Base-by-base conservation (phyloP, 2,113 vertebrate species). In the Carassius carassius region DNA sequence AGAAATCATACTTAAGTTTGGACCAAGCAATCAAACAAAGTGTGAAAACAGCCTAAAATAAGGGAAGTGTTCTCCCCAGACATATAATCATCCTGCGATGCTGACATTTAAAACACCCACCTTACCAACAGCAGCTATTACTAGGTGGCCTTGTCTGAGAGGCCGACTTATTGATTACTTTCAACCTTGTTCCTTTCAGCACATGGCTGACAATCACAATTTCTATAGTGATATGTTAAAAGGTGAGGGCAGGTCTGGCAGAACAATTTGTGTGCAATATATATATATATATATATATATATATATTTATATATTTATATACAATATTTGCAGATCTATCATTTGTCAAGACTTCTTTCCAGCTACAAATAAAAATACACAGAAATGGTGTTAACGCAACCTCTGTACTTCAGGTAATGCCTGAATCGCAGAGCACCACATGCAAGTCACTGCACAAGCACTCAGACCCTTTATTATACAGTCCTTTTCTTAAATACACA, bases 51-150 rank as follows among this genome's bases (percentile, higher is more conserved):
- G 76, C 51, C 49, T 54, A 78, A 41, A 78, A 60, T 41, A 78
- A 78, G 35, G 12, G 56, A 78, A 78, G 76, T 58, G 76, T n/a
- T 75, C 32, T 72, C 47, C 91, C 92, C 90, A 93, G 95, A 94
- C 95, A 93, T 95, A 93, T 95, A 96, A 96, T 96, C 95, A 95
- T 94, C 92, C 94, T 94, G 94, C 94, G 93, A 92, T 93, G 94
- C 94, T 96, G 96, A 94, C 94, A 95, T 97, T 96, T 96, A 96
- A 96, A 95, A 96, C 95, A 95, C 95, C 93, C 94, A 95, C 89
- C 92, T 92, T 94, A 93, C 94, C 93, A 94, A 81, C 44, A 81
- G 47, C 79, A 94, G 95, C 94, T 95, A 95, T 96, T 95, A 92
- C 63, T 95, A 97, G 95, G 96, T 96, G 95, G 94, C 94, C 93